Conservation (phyloP, 1,140 invertebrate species). For the Maniola jurtina region DNA sequence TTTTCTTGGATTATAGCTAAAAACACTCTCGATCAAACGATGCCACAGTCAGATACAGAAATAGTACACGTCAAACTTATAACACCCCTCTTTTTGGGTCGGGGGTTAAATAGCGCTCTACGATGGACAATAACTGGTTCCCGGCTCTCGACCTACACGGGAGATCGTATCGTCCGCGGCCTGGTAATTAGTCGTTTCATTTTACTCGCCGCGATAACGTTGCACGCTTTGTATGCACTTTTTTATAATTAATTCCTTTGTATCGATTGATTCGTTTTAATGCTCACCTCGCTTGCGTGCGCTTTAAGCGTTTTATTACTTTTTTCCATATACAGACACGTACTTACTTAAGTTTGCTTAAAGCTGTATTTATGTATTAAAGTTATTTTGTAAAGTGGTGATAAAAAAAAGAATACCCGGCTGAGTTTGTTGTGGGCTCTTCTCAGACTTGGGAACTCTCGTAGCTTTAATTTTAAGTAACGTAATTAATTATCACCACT, state of each 20-base stretch:
- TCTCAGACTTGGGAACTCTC: too few relatives aligned
- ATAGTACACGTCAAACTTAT: too few relatives aligned
- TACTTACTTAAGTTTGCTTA: constrained; percentile 8
- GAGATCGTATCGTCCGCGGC: constrained; percentile 54
- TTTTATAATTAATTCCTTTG: constrained; percentile 64
- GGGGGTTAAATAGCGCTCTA: too few relatives aligned
- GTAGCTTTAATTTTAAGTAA: too few relatives aligned
- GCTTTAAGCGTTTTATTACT: constrained; percentile 29
- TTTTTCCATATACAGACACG: constrained; percentile 17
- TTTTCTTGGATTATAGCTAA: too few relatives aligned
- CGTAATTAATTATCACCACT: too few relatives aligned
- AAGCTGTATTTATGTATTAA: constrained; percentile 5
- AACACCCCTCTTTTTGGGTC: too few relatives aligned
- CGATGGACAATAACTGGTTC: not conserved
- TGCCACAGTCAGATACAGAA: too few relatives aligned
- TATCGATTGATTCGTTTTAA: constrained; percentile 56
- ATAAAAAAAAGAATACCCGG: too few relatives aligned
- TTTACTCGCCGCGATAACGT: constrained; percentile 58
- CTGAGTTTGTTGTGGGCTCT: too few relatives aligned
- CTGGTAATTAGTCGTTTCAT: constrained; percentile 68
- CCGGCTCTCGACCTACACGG: constrained; percentile 1
- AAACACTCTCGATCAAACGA: too few relatives aligned
- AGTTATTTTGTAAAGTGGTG: too few relatives aligned
- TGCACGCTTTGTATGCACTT: constrained; percentile 60
- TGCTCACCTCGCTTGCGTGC: constrained; percentile 27